Percentiles rank a stretch among this genome's conserved stretches.
Evolutionary conservation across 53 echinoderm and acorn worm genomes (phyloP).

Genomic region (Astropecten irregularis): DNA sequence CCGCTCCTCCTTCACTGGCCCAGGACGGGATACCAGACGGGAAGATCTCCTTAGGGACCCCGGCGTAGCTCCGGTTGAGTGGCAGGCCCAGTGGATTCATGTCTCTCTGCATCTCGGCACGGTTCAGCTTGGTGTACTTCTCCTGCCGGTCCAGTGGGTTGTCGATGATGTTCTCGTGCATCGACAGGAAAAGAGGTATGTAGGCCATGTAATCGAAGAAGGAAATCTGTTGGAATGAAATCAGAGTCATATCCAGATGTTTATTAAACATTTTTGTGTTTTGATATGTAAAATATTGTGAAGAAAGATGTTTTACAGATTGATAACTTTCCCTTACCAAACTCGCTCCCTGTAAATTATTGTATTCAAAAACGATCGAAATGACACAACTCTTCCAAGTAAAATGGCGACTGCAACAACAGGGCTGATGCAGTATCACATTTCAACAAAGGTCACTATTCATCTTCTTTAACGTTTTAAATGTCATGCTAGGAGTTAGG

Average conservation of each 20-base stretch:
- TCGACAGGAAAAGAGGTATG: constrained; percentile 91
- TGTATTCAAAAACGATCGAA: too few species aligned
- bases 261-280: neutral
- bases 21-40: constrained; percentile 57
- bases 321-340: too few species aligned
- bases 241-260: neutral
- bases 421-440: too few species aligned
- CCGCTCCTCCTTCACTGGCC: neutral
- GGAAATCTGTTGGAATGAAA: constrained; percentile 64
- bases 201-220: constrained; percentile 98
- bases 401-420: too few species aligned
- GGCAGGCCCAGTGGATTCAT: constrained; percentile 90
- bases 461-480: too few species aligned
- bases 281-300: neutral
- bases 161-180: constrained; percentile 96
- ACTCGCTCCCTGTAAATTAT: too few species aligned
- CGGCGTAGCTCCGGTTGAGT: constrained; percentile 65
- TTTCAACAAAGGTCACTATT: too few species aligned
- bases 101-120: constrained; percentile 65
- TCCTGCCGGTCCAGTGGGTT: constrained; percentile 84
- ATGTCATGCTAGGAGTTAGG: too few species aligned
- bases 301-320: neutral
- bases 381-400: too few species aligned
- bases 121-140: constrained; percentile 58
- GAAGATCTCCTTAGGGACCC: constrained; percentile 55